Conservation (phyloP, 35 echinoderm and acorn worm species). For the Strongylocentrotus purpuratus region DNA sequence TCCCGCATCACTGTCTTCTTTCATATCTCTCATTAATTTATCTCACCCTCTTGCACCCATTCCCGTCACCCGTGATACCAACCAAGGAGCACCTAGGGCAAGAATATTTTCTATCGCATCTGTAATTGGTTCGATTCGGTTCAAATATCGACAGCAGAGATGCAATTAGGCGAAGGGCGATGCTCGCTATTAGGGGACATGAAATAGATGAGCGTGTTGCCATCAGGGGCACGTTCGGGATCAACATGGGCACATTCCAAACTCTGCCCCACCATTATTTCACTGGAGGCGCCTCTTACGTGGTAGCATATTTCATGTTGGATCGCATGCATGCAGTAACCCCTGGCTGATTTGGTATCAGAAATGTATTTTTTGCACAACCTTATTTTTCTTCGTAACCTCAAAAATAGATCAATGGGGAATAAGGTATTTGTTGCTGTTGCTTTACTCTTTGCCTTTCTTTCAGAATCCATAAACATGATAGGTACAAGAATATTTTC, state of each 20-base stretch:
- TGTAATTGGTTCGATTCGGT: slow-evolving; percentile 9
- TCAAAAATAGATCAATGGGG: too few species aligned
- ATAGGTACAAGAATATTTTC: too few species aligned
- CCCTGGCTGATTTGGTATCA: too few species aligned
- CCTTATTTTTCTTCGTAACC: too few species aligned
- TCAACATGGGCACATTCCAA: not conserved
- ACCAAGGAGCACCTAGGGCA: not conserved
- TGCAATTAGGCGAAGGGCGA: slow-evolving; percentile 8
- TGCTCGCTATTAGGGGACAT: not conserved
- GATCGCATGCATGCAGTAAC: not conserved
- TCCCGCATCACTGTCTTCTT: too few species aligned
- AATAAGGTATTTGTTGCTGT: too few species aligned
- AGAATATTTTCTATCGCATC: slow-evolving; percentile 35
- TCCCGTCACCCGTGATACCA: not conserved
- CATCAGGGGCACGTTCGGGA: not conserved
- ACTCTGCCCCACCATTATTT: not conserved
- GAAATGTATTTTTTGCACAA: too few species aligned
- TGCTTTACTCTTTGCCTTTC: too few species aligned
- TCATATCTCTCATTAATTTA: not conserved
- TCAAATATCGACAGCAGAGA: not conserved
- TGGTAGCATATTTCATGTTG: not conserved
- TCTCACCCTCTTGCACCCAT: not conserved
- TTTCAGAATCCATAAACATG: too few species aligned
- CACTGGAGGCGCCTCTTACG: not conserved
- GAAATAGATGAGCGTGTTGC: not conserved